phyloP scores from a whole-genome alignment of 2,888 invertebrate species.

The Anarsia innoxiella region DNA sequence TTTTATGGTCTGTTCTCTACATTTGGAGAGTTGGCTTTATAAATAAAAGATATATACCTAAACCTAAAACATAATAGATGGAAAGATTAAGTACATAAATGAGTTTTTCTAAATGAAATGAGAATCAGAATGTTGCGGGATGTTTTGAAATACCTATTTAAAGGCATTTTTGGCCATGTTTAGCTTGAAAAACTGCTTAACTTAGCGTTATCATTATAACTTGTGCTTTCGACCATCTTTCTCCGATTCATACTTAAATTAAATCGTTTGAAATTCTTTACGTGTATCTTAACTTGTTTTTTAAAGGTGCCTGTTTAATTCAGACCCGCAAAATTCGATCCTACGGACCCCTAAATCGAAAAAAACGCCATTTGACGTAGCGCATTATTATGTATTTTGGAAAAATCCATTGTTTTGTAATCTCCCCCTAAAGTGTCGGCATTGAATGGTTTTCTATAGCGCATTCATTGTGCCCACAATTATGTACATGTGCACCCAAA shows the following conservation, averaged over 20 bases:
- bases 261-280: neutral
- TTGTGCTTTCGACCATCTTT: too few relatives aligned
- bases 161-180: too few relatives aligned
- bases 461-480: slow-evolving; percentile 39
- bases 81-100: neutral
- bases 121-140: too few relatives aligned
- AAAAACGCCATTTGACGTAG: slow-evolving; percentile 66
- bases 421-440: slow-evolving; percentile 56
- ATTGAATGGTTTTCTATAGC: slow-evolving; percentile 48
- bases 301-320: neutral
- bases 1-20: too few relatives aligned
- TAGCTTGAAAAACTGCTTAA: too few relatives aligned
- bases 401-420: slow-evolving; percentile 71
- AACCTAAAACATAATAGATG: neutral
- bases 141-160: too few relatives aligned
- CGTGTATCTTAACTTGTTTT: neutral
- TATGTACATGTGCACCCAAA: slow-evolving; percentile 35
- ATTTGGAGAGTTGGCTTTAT: too few relatives aligned
- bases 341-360: slow-evolving; percentile 51
- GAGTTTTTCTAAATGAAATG: too few relatives aligned
- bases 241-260: neutral
- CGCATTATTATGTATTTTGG: slow-evolving; percentile 73
- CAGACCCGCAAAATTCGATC: too few relatives aligned
- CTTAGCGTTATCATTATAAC: too few relatives aligned
- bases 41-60: too few relatives aligned